phyloP scores from a whole-genome alignment of 2,113 vertebrate genomes.

The Catharus bicknelli region DNA sequence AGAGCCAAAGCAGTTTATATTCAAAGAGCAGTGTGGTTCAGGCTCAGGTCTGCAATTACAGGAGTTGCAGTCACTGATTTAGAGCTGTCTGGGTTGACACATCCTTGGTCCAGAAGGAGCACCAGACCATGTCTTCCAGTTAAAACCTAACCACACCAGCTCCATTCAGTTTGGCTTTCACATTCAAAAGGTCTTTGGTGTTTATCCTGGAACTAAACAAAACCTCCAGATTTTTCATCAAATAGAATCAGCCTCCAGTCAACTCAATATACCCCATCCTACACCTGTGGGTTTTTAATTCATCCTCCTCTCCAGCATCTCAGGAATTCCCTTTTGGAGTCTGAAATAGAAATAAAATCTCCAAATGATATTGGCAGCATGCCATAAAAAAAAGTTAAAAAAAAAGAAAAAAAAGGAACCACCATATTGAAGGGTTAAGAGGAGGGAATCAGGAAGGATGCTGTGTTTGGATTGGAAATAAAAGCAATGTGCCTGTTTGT shows the following conservation, averaged over 20 bases:
- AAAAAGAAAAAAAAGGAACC: too few relatives aligned
- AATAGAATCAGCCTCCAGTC: not conserved
- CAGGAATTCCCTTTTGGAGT: slow-evolving; percentile 29
- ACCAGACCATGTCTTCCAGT: not conserved
- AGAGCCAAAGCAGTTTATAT: not conserved
- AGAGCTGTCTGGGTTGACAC: not conserved
- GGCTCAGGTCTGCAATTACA: not conserved
- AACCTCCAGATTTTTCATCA: not conserved
- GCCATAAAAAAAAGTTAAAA: not conserved
- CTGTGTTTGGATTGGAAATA: slow-evolving; percentile 3
- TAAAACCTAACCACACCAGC: not conserved
- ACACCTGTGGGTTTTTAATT: slow-evolving; percentile 31
- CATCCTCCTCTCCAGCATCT: not conserved
- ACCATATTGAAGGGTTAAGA: not conserved
- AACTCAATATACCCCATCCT: not conserved
- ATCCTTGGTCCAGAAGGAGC: not conserved
- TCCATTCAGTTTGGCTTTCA: not conserved
- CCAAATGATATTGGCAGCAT: not conserved
- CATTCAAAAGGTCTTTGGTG: not conserved
- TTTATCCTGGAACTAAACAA: not conserved
- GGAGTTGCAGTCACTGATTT: not conserved
- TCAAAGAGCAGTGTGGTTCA: not conserved
- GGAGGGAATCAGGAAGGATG: not conserved
- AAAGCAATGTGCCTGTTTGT: not conserved
- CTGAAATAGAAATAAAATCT: slow-evolving; percentile 31